Evolutionary conservation across 2,797 vertebrate species (phyloP), one percentile per base, ranked within the genome.

Genomic region (Esox masquinongy): DNA sequence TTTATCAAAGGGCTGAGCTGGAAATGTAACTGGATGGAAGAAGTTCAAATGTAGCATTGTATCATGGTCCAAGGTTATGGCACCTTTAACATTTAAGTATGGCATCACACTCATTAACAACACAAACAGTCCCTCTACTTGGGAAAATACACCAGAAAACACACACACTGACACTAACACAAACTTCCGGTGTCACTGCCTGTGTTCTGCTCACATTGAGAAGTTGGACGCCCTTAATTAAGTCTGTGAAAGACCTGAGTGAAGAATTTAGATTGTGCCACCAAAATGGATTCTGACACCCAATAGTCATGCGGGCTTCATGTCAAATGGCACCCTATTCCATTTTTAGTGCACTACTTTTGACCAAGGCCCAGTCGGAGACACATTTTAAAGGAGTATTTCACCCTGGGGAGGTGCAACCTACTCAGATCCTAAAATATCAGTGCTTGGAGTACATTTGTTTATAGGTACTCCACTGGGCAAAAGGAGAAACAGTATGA

Each of bases 211-310:
- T 43, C 39, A 16, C n/a, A 9, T 34, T 49, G 47, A 69, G 34
- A 68, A 67, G 68, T 76, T 67, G 69, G 68, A 12, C 34, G 51
- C 73, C 72, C 31, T 66, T 67, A 74, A 34, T 76, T 47, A 76
- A 47, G 31, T 17, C 17, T 36, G 63, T 67, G 1, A 73, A 34
- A 51, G 8, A 11, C 34, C 15, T 43, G 29, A 73, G 29, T 64
- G 75, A 51, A 77, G 5, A 1, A 73, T 26, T 24, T 59, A 17
- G 61, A 68, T 43, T 26, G 17, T 17, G 19, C 8, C 9, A 59
- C 73, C 56, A 39, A 50, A 68, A 69, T 22, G 19, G 36, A 12
- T 66, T 29, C 63, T 34, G 63, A 66, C 49, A 47, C 1, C 64
- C 22, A 14, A 34, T 49, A 19, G 2, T 68, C 56, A 61, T 24